Evolutionary conservation across 1,140 invertebrate genomes (phyloP).

Genomic region (Rhagoletis zephyria): DNA sequence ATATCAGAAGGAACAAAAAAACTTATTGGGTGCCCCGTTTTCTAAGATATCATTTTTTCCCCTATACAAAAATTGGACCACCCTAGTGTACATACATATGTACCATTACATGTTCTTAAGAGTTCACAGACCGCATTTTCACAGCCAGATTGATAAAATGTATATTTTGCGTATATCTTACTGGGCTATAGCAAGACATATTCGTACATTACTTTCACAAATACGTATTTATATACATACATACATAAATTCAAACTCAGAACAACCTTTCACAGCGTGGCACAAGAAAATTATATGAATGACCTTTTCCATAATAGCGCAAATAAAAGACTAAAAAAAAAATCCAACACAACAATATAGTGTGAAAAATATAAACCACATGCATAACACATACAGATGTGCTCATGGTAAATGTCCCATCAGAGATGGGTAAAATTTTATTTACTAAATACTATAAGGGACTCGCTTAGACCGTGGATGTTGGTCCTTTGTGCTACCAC

Average conservation of each 20-base stretch:
- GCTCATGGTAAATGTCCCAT: background rate
- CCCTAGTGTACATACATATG: too few relatives aligned
- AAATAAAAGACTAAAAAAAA: background rate
- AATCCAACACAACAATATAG: background rate
- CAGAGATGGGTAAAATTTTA: background rate
- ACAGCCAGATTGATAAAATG: background rate
- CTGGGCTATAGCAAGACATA: too few relatives aligned
- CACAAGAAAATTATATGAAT: constrained; percentile 1
- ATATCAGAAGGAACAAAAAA: too few relatives aligned
- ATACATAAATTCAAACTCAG: background rate
- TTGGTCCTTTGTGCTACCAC: too few relatives aligned
- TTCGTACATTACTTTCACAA: background rate
- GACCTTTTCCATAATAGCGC: background rate
- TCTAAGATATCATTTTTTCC: too few relatives aligned
- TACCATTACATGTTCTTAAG: background rate
- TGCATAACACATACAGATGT: background rate
- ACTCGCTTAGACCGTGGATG: too few relatives aligned
- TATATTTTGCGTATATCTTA: background rate
- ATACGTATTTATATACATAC: background rate
- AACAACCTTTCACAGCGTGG: background rate
- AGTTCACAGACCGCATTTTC: constrained; percentile 9
- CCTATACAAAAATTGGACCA: too few relatives aligned
- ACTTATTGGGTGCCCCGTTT: too few relatives aligned
- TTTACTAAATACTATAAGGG: too few relatives aligned
- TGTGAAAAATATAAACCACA: background rate